Conservation (phyloP, 2,888 invertebrate species). For the Tipula confusa region DNA sequence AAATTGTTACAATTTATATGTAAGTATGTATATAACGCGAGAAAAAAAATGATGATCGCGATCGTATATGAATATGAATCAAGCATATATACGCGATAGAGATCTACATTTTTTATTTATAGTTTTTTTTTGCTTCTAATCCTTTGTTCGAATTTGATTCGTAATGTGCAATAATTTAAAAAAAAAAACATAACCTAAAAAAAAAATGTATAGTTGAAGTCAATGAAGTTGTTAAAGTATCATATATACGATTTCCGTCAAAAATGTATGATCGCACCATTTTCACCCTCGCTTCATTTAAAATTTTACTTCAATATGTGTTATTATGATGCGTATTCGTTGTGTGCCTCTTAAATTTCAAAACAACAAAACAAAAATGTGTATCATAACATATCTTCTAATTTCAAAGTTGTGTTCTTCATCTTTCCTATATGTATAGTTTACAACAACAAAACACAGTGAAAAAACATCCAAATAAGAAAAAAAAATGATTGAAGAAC, state of each 20-base stretch:
- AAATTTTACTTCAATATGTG: neutral
- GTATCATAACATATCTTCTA: neutral
- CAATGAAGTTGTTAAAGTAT: neutral
- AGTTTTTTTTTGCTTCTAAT: neutral
- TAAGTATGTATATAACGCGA: neutral
- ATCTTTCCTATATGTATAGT: neutral
- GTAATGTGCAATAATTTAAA: neutral
- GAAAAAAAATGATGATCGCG: neutral
- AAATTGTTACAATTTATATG: neutral
- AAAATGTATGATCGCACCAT: neutral
- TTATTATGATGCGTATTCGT: neutral
- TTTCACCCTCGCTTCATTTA: neutral
- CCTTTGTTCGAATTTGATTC: neutral
- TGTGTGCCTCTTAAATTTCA: too few relatives aligned
- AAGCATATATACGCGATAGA: neutral
- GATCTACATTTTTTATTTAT: constrained; percentile 3
- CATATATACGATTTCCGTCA: neutral
- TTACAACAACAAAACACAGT: neutral
- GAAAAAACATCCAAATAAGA: neutral
- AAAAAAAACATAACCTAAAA: too few relatives aligned
- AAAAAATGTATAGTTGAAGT: too few relatives aligned
- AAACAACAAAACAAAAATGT: neutral
- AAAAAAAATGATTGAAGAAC: neutral
- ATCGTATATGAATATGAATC: neutral
- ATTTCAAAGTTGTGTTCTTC: neutral